phyloP scores from a whole-genome alignment of 1,140 invertebrate species.

The Drosophila miranda region DNA sequence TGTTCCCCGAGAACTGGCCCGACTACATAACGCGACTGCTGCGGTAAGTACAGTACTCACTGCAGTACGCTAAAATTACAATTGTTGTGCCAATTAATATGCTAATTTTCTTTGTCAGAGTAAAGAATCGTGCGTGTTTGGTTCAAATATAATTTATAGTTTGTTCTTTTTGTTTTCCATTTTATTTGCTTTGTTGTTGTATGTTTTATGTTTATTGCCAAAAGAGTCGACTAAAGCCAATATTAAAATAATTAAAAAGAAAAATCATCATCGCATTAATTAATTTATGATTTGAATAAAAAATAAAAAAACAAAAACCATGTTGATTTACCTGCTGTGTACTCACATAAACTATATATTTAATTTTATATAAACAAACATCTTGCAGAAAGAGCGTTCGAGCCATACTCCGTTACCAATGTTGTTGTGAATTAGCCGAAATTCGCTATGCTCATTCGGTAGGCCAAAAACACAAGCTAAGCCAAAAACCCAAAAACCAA shows the following conservation, averaged over 20 bases:
- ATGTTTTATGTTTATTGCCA: conserved; percentile 32
- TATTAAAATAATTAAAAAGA: conserved; percentile 25
- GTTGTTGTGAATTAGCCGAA: conserved; percentile 83
- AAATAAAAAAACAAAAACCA: conserved; percentile 19
- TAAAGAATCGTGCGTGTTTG: conserved; percentile 68
- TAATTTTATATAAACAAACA: conserved; percentile 78
- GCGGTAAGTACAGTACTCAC: conserved; percentile 85
- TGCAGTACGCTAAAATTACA: conserved; percentile 58
- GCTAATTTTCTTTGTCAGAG: conserved; percentile 72
- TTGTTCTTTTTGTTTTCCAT: conserved; percentile 31
- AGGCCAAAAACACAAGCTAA: conserved; percentile 77
- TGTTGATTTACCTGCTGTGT: conserved; percentile 48
- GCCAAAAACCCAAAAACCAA: conserved; percentile 45
- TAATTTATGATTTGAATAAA: conserved; percentile 35
- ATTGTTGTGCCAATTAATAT: conserved; percentile 57
- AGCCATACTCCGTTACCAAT: conserved; percentile 82
- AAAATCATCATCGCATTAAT: conserved; percentile 27
- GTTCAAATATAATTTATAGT: conserved; percentile 45
- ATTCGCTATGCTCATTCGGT: conserved; percentile 82
- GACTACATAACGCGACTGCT: conserved; percentile 94
- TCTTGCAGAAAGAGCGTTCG: conserved; percentile 83
- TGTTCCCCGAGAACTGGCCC: conserved; percentile 98
- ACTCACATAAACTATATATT: conserved; percentile 74
- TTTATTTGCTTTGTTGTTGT: conserved; percentile 3
- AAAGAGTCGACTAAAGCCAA: conserved; percentile 36